Base-by-base conservation (phyloP, 2,113 vertebrate species). In the Cheilinus undulatus region DNA sequence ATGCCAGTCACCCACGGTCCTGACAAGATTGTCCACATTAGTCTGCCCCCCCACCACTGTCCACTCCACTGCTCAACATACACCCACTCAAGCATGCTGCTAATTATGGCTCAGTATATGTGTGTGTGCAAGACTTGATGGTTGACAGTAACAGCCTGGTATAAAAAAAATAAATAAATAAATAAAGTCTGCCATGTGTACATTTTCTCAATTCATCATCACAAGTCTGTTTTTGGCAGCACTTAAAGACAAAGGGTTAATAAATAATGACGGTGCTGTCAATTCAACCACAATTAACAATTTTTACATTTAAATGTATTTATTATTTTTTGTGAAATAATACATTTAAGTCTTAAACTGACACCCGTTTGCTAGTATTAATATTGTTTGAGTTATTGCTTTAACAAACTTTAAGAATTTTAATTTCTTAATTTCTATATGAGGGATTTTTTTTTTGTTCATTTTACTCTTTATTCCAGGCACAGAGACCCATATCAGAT, bases 11-110 rank as follows among this genome's bases (percentile, higher is more conserved):
- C 52, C 69, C 80, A 63, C 38, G 40, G 49, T 27, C 36, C 61
- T 62, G 83, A 76, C 46, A 43, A 79, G 84, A 73, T 73, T 22
- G 84, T 77, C 77, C 46, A 20, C 48, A 76, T 84, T 82, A 80
- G 34, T 52, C 19, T 63, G 63, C 73, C 65, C 76, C 66, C 76
- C 72, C 36, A 69, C 76, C 69, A 69, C 82, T 88, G 86, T 86
- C 76, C 84, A 88, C 80, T 83, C 81, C 50, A 75, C 82, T 89
- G 78, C 73, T 80, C 69, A 80, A 73, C 82, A 88, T 50, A 86
- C 70, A 42, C 8, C 69, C 73, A 69, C 80, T 86, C 54, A 78
- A 76, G 82, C 79, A 80, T 81, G 83, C 75, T 74, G 80, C 84
- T 86, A 88, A 88, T 88, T 85, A 90, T 56, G 76, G 10, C 53